Evolutionary conservation across 2,113 vertebrate genomes (phyloP).

Genomic region (Alethe castanea): DNA sequence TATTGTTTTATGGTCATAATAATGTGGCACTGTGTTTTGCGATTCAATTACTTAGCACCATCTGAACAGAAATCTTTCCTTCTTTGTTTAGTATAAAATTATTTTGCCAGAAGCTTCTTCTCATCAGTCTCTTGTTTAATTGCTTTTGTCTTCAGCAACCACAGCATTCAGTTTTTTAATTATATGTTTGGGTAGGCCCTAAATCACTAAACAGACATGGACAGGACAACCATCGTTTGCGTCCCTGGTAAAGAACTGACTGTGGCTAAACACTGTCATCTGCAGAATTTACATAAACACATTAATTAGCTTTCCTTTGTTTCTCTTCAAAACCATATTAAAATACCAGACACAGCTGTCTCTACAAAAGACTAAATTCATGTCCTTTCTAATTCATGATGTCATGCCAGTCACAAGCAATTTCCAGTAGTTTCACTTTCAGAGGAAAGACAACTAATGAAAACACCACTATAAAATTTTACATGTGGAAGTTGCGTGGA

Average conservation of each 20-base stretch:
- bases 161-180: not conserved
- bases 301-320: constrained; percentile 51
- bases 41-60: not conserved
- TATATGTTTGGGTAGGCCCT: not conserved
- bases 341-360: constrained; percentile 30
- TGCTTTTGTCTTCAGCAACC: constrained; percentile 14
- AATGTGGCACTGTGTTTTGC: not conserved
- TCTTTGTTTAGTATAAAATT: not conserved
- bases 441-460: constrained; percentile 43
- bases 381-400: constrained; percentile 56
- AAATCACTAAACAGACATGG: not conserved
- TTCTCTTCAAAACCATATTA: constrained; percentile 46
- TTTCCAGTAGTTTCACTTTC: constrained; percentile 34
- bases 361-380: constrained; percentile 49
- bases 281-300: constrained; percentile 49
- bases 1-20: not conserved
- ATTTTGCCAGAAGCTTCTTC: not conserved
- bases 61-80: not conserved
- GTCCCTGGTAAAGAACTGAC: not conserved
- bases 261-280: constrained; percentile 23
- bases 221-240: not conserved
- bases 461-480: constrained; percentile 45
- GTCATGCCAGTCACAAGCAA: constrained; percentile 49
- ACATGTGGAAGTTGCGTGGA: not conserved
- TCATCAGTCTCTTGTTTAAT: not conserved